Evolutionary conservation across 2,113 vertebrate species (phyloP).

Genomic region (Thomomys bottae): DNA sequence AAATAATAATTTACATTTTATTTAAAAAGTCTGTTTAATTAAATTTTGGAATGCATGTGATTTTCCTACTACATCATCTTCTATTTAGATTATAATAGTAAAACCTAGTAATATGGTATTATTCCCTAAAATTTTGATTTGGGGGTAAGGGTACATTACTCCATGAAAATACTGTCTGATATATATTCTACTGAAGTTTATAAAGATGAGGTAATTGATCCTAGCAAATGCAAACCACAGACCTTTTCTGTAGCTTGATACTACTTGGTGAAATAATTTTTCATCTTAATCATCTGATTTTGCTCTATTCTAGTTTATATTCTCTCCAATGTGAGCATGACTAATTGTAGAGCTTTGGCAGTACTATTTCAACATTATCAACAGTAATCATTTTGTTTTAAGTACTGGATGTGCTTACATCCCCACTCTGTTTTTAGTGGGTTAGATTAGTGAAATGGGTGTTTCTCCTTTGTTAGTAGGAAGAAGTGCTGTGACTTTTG

Average conservation of each 20-base stretch:
- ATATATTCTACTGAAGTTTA: conserved; percentile 9
- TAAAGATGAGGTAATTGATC: not conserved
- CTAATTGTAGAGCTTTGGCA: not conserved
- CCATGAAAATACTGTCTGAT: not conserved
- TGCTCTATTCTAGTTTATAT: not conserved
- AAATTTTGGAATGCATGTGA: not conserved
- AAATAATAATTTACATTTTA: not conserved
- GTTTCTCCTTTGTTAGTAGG: not conserved
- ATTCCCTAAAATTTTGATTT: not conserved
- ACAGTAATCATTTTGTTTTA: not conserved
- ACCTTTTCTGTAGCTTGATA: not conserved
- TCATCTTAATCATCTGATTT: conserved; percentile 7
- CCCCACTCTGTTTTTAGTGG: not conserved
- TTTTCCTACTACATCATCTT: not conserved
- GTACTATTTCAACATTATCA: conserved; percentile 6
- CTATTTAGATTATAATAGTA: not conserved
- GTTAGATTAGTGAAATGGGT: not conserved
- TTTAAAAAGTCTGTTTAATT: not conserved
- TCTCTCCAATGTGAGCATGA: not conserved
- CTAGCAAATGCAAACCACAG: not conserved
- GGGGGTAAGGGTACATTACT: not conserved
- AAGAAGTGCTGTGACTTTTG: not conserved
- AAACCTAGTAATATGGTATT: not conserved
- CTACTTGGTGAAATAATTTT: not conserved
- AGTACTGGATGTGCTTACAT: not conserved